These are phyloP conservation scores for Homalodisca vitripennis DNA, from an alignment of 1,140 invertebrate genomes.

Conservation along the genomic window DNA sequence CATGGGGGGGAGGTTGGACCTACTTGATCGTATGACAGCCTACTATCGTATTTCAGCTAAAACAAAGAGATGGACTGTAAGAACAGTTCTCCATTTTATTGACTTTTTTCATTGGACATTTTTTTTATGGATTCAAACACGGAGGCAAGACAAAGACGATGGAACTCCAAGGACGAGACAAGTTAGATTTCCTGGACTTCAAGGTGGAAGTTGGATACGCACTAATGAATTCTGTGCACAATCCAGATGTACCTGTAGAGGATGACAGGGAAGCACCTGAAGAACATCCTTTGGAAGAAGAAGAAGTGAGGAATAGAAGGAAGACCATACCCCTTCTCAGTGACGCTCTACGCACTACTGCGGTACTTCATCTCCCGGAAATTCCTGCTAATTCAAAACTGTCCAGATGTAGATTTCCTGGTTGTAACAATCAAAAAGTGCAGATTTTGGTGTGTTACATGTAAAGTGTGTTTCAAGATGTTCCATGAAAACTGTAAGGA, in stretches of 20 bases:
- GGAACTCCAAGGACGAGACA: not conserved
- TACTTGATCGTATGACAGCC: not conserved
- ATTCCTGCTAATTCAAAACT: not conserved
- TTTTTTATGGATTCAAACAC: not conserved
- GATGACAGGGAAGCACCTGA: too few species aligned
- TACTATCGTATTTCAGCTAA: slow-evolving; percentile 7
- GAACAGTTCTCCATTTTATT: slow-evolving; percentile 8
- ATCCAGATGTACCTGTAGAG: too few species aligned
- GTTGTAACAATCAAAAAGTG: not conserved
- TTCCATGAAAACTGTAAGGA: too few species aligned
- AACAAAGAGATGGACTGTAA: slow-evolving; percentile 16
- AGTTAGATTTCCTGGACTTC: too few species aligned
- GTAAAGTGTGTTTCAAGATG: too few species aligned
- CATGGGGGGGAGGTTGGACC: slow-evolving; percentile 10
- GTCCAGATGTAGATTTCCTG: not conserved
- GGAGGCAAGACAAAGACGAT: not conserved
- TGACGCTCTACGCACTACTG: too few species aligned
- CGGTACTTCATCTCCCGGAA: too few species aligned
- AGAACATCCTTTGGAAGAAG: too few species aligned
- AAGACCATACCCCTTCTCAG: not conserved
- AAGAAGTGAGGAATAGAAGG: not conserved
- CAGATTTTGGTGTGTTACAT: too few species aligned
- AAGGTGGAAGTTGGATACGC: not conserved
- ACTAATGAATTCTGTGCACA: not conserved
- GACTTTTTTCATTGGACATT: slow-evolving; percentile 7